Evolutionary conservation across 2,113 vertebrate genomes (phyloP).

Genomic region (Mus pahari): DNA sequence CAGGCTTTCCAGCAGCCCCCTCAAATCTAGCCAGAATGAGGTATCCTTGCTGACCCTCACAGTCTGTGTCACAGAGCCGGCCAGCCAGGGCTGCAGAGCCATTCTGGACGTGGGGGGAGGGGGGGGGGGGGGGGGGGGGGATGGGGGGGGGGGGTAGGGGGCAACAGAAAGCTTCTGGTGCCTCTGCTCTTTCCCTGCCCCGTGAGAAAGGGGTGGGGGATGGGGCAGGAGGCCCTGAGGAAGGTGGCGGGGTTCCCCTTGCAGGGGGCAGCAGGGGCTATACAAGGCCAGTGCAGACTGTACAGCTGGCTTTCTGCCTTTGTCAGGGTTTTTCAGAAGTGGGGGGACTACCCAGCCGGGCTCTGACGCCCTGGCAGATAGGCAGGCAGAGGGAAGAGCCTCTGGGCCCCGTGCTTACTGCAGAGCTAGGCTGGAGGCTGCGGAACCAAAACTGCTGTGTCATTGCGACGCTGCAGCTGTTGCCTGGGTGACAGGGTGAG

Average conservation of each 20-base stretch:
- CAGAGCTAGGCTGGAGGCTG: constrained; percentile 35
- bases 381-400: neutral
- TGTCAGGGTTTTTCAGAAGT: constrained; percentile 52
- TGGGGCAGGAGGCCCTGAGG: neutral
- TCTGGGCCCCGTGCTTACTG: constrained; percentile 4
- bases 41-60: fast-evolving
- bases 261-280: constrained; percentile 12
- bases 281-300: neutral
- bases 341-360: neutral
- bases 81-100: no score
- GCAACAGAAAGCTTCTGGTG: neutral
- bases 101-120: no score
- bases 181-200: neutral
- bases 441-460: constrained; percentile 78
- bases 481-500: constrained; percentile 70
- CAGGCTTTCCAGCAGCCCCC: neutral
- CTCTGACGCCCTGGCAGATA: neutral
- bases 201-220: constrained; percentile 4
- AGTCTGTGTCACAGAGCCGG: neutral
- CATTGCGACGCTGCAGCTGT: constrained; percentile 72
- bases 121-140: no score
- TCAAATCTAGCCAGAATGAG: fast-evolving
- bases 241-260: constrained; percentile 67
- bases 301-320: neutral
- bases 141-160: no score